These are phyloP conservation scores for Drosophila bipectinata DNA, from an alignment of 1,140 invertebrate genomes.

Conservation along the genomic window DNA sequence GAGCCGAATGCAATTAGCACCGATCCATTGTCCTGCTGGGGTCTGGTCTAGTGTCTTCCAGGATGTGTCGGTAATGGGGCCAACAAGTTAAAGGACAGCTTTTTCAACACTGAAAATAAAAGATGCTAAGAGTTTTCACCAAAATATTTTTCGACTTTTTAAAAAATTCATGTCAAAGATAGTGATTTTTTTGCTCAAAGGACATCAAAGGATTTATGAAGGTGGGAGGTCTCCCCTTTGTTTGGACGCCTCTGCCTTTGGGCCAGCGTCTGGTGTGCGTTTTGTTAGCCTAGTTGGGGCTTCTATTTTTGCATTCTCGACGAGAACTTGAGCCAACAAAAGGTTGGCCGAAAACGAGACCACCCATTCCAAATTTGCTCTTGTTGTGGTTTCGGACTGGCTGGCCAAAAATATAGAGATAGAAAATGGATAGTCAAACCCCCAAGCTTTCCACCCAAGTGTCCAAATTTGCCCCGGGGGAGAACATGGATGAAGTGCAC, in stretches of 20 bases:
- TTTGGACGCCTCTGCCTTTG: constrained; percentile 13
- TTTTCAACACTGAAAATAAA: constrained; percentile 13
- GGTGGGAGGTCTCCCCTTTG: neutral
- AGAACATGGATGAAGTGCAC: constrained; percentile 22
- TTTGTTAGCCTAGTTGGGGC: constrained; percentile 34
- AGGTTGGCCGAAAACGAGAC: constrained; percentile 26
- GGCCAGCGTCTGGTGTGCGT: constrained; percentile 18
- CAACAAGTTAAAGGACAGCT: constrained; percentile 25
- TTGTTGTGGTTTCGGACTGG: constrained; percentile 25
- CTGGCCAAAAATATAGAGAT: constrained; percentile 9
- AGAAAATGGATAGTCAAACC: constrained; percentile 16
- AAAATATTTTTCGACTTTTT: too few species aligned
- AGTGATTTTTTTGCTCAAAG: too few species aligned
- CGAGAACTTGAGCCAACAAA: constrained; percentile 34
- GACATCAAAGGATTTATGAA: neutral
- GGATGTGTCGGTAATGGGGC: neutral
- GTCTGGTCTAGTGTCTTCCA: constrained; percentile 1
- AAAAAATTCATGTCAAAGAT: too few species aligned
- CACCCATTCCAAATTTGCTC: constrained; percentile 19
- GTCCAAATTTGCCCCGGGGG: neutral
- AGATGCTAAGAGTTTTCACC: neutral
- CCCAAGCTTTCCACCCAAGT: neutral
- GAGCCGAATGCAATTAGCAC: constrained; percentile 59
- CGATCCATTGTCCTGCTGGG: constrained; percentile 35
- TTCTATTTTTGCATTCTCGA: constrained; percentile 34